Evolutionary conservation across 2,797 vertebrate genomes (phyloP).

Genomic region (Jordanella pulchra): DNA sequence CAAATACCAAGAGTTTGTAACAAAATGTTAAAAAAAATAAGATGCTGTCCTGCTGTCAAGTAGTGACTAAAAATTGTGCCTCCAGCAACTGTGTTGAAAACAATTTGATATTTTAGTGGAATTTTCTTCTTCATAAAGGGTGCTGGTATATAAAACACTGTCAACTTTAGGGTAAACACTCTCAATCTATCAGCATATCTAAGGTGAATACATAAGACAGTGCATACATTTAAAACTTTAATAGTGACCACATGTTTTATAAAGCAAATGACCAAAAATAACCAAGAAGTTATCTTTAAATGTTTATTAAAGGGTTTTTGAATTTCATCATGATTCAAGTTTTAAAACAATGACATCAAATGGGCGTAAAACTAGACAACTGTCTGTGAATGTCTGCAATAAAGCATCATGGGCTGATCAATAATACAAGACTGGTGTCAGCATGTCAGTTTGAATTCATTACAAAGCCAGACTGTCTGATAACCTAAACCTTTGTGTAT

Average conservation of each 20-base stretch:
- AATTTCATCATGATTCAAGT: conserved; percentile 49
- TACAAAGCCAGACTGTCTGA: conserved; percentile 17
- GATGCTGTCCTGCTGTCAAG: not conserved
- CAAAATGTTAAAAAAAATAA: not conserved
- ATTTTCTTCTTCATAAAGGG: not conserved
- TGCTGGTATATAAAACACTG: not conserved
- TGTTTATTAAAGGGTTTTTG: conserved; percentile 73
- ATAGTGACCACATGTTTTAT: not conserved
- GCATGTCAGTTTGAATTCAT: conserved; percentile 12
- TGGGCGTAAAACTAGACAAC: conserved; percentile 33
- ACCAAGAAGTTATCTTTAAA: conserved; percentile 20
- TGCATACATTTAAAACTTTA: no score
- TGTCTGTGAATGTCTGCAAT: conserved; percentile 29
- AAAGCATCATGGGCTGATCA: conserved; percentile 29
- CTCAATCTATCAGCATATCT: not conserved
- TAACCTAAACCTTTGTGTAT: conserved; percentile 1
- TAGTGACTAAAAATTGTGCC: not conserved
- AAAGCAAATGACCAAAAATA: conserved; percentile 4
- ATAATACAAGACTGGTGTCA: conserved; percentile 17
- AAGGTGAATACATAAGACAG: not conserved
- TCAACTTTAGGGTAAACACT: not conserved
- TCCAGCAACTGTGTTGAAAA: not conserved
- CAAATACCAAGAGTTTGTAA: not conserved
- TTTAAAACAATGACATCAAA: conserved; percentile 57
- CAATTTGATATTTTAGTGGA: not conserved